A percentile compares a stretch with the other conserved stretches of the same genome.
These are phyloP conservation scores for Ommatoiulus sabulosus DNA, from an alignment of 2,888 invertebrate species.

Conservation along the genomic window DNA sequence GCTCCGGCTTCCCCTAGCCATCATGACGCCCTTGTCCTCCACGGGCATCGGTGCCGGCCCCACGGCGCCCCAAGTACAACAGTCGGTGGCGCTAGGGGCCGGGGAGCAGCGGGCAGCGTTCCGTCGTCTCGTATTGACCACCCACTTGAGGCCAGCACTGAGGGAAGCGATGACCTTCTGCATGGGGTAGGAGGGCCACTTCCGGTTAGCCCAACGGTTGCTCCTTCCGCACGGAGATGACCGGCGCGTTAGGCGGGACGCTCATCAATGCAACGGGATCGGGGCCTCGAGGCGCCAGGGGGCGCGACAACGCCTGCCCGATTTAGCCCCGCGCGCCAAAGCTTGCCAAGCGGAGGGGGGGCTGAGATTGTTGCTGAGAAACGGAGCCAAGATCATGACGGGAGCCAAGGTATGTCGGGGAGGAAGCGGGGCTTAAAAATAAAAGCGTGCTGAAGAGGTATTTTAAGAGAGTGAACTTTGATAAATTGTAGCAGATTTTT, in stretches of 20 bases:
- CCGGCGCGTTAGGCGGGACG: no score
- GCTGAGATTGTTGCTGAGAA: background rate
- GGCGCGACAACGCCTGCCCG: background rate
- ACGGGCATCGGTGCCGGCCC: constrained; percentile 7
- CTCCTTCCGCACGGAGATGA: no score
- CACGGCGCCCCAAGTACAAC: constrained; percentile 1
- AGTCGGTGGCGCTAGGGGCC: constrained; percentile 9
- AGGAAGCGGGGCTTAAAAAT: background rate
- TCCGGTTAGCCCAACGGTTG: background rate
- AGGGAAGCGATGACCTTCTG: constrained; percentile 49
- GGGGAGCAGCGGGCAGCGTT: background rate
- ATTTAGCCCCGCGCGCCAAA: background rate
- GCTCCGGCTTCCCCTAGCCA: constrained; percentile 25
- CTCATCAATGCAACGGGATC: no score
- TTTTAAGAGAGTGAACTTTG: constrained; percentile 11
- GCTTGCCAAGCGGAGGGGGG: constrained; percentile 24
- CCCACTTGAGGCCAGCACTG: constrained; percentile 53
- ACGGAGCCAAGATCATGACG: background rate
- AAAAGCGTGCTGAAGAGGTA: background rate
- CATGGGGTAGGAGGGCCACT: constrained; percentile 7
- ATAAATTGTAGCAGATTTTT: constrained; percentile 8
- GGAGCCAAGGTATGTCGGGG: constrained; percentile 12
- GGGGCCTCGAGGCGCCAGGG: no score
- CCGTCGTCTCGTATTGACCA: constrained; percentile 6
- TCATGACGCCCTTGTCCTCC: constrained; percentile 9